These are phyloP conservation scores for Steromphala cineraria DNA, from an alignment of 2,888 invertebrate genomes.

Conservation along the genomic window DNA sequence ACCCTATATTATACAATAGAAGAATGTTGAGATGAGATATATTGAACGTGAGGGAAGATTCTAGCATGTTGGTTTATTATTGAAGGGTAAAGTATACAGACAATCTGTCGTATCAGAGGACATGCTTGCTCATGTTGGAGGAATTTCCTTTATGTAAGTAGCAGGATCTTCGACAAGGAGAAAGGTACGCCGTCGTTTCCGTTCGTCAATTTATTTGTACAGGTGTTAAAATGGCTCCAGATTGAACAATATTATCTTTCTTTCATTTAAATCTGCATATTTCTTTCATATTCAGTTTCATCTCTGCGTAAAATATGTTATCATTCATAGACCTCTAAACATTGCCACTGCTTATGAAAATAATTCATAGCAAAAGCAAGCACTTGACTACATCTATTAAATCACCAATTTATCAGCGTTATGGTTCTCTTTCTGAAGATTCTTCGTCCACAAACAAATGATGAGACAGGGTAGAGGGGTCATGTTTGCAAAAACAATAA, in stretches of 20 bases:
- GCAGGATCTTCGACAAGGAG: too few species aligned
- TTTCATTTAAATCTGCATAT: background rate
- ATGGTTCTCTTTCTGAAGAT: background rate
- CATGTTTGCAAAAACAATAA: background rate
- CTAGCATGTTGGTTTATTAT: too few species aligned
- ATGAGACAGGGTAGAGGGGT: background rate
- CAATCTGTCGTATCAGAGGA: too few species aligned
- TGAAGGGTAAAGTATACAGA: too few species aligned
- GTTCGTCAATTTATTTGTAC: background rate
- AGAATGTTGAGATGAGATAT: too few species aligned
- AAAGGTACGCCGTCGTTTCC: background rate
- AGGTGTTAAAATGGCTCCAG: background rate
- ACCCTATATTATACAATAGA: too few species aligned
- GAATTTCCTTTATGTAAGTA: too few species aligned
- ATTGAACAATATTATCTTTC: slow-evolving; percentile 5
- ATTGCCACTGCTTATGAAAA: background rate
- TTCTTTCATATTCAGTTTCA: slow-evolving; percentile 8
- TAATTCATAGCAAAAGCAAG: background rate
- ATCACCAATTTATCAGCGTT: background rate
- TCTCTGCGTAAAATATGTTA: background rate
- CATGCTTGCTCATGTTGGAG: too few species aligned
- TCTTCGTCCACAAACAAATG: background rate
- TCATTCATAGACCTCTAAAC: background rate
- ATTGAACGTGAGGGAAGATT: too few species aligned
- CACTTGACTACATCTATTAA: background rate